phyloP scores from a whole-genome alignment of 2,888 invertebrate genomes.

The Eueremaeus valkanovi region DNA sequence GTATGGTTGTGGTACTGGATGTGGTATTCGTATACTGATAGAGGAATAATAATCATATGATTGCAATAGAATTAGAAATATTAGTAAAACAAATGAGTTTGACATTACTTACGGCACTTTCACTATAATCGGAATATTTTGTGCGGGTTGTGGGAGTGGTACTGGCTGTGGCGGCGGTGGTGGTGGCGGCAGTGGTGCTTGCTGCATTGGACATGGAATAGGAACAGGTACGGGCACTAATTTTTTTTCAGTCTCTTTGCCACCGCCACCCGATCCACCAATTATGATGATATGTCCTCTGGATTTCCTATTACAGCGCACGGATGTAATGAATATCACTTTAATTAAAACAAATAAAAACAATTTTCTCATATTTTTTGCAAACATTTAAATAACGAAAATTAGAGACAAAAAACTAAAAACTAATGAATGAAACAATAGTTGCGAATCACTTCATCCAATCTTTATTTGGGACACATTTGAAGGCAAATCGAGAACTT shows the following conservation, averaged over 20 bases:
- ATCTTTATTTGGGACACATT: neutral
- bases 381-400: neutral
- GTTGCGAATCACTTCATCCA: no score
- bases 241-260: neutral
- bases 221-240: constrained; percentile 10
- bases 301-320: neutral
- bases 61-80: neutral
- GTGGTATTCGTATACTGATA: neutral
- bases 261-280: constrained; percentile 12
- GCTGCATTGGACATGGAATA: neutral
- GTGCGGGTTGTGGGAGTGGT: neutral
- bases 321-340: neutral
- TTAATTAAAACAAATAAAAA: neutral
- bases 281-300: constrained; percentile 32
- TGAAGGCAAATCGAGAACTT: neutral
- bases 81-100: neutral
- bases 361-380: constrained; percentile 2
- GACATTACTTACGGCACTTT: constrained; percentile 12
- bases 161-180: neutral
- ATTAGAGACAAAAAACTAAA: neutral
- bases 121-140: neutral
- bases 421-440: neutral
- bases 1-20: neutral
- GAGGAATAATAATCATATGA: no score
- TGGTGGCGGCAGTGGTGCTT: no score